Conservation (phyloP, 2,888 invertebrate species). For the Andricus quercusramuli region DNA sequence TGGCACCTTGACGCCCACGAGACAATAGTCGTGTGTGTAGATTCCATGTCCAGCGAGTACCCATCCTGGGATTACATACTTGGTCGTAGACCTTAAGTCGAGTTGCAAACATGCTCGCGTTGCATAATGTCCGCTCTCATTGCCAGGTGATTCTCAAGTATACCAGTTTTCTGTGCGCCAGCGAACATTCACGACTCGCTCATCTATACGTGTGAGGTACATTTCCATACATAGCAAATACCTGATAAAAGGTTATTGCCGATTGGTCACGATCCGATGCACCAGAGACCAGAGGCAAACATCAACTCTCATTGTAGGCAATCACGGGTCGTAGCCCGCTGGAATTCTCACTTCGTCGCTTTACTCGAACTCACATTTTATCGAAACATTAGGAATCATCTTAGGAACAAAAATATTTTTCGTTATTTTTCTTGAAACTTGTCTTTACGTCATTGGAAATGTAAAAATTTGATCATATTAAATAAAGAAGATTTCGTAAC, state of each 20-base stretch:
- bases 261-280: too few relatives aligned
- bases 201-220: background rate
- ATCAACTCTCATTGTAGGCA: too few relatives aligned
- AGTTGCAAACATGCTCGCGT: conserved; percentile 54
- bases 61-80: conserved; percentile 67
- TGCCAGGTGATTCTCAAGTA: conserved; percentile 44
- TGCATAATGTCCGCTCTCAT: conserved; percentile 56
- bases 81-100: conserved; percentile 70
- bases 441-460: background rate
- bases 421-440: background rate
- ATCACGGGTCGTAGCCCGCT: background rate
- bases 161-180: background rate
- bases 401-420: background rate
- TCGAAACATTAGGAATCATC: background rate
- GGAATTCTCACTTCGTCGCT: background rate
- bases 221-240: background rate
- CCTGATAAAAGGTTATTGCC: background rate
- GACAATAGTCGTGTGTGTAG: conserved; percentile 32
- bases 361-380: background rate
- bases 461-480: background rate
- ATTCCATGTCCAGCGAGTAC: conserved; percentile 48
- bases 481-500: background rate
- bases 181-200: background rate
- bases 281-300: background rate
- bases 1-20: conserved; percentile 52